These are phyloP conservation scores for Lepidothrix coronata DNA, from an alignment of 2,113 vertebrate genomes.

Conservation along the genomic window DNA sequence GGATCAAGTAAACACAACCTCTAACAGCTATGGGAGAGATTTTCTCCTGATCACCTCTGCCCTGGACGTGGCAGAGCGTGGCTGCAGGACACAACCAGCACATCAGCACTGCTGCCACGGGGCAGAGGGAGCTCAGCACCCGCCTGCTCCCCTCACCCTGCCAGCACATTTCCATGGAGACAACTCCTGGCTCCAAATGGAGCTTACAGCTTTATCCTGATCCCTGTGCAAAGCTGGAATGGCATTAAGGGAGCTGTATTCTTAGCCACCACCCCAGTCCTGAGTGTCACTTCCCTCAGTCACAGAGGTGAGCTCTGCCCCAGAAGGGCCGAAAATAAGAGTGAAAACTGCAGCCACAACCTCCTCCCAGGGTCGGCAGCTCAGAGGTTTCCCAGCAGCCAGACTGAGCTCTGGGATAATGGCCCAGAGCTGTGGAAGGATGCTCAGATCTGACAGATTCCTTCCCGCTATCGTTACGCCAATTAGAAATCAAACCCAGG, in stretches of 20 bases:
- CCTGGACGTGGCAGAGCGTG: accelerated
- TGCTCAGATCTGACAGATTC: not conserved
- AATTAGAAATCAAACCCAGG: constrained; percentile 45
- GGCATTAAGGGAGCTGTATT: not conserved
- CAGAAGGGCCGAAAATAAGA: not conserved
- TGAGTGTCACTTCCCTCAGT: not conserved
- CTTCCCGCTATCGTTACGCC: constrained; percentile 15
- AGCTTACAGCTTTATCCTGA: not conserved
- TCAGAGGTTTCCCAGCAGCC: not conserved
- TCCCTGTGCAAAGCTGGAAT: not conserved
- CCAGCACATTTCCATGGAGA: constrained; percentile 15
- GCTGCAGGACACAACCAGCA: not conserved
- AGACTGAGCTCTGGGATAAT: not conserved
- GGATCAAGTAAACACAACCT: not conserved
- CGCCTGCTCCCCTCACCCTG: not conserved
- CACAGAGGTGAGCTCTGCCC: not conserved
- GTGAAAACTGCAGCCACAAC: not conserved
- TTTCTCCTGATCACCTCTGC: not conserved
- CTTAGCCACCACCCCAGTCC: not conserved
- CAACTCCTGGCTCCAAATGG: not conserved
- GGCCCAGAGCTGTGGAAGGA: not conserved
- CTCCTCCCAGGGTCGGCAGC: accelerated
- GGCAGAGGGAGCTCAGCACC: not conserved
- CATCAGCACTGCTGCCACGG: not conserved
- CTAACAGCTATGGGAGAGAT: not conserved